Base-by-base conservation (phyloP, 64 coral and sea anemone genomes). In the Dendronephthya gigantea region DNA sequence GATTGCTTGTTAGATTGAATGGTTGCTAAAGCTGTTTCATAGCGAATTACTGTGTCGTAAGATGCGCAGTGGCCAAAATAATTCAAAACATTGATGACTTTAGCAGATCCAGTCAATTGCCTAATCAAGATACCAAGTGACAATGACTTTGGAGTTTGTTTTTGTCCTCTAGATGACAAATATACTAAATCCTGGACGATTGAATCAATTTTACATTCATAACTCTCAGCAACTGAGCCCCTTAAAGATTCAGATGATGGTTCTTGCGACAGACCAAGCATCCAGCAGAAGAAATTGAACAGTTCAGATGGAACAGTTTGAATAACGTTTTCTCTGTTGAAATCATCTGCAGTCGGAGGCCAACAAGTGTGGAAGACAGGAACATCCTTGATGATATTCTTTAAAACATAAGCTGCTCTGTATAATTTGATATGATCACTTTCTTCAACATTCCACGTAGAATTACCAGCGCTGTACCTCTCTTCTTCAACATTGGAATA, bases 111-210 rank as follows among this genome's bases (percentile, higher is more conserved):
- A 13, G 72, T 79, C 72, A 79, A 35, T 39, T 79, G 72, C 29
- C 6, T 79, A 39, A 79, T 17, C 72, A 79, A 79, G 32, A 34
- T 39, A 17, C 72, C 72, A 36, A 79, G 72, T 79, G 72, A 13
- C 29, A 79, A 79, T n/a, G n/a, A n/a, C n/a, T n/a, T n/a, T n/a
- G n/a, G n/a, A 3, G 72, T 62, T 76, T 79, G 72, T 79, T 79
- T 79, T 79, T 79, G 72, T 79, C 72, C 72, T 79, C 36, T 79
- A 9, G 72, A 79, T 79, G 72, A 75, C 72, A 79, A 79, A 39
- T 79, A 79, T 29, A 79, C 17, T 39, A 79, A 79, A 79, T 79
- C 72, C 72, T 79, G 72, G 36, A 33, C 14, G 37, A 79, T 79
- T 75, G 69, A 75, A 75, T 75, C 69, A 75, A 75, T 33, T 75